Evolutionary conservation across 1,140 invertebrate genomes (phyloP), one percentile per base, ranked within the genome.

Genomic region (Trachelipus rathkii): DNA sequence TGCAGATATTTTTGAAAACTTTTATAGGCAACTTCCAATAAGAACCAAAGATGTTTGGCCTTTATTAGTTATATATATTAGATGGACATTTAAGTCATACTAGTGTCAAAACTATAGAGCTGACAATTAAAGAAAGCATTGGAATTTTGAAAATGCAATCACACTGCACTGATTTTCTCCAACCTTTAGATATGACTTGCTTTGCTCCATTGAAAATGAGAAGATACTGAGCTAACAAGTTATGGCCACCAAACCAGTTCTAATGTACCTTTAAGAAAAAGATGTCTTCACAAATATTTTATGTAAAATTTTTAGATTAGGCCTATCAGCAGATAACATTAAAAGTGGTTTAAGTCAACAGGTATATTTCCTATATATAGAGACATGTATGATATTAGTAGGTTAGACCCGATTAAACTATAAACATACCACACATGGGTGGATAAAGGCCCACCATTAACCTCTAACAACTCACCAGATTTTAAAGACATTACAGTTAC

Each of bases 11-110:
- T 78, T 75, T 43, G 33, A 75, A n/a, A 43, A 74, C 60, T 46
- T 71, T 71, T 76, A n/a, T 72, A 70, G 13, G 44, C 10, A 43
- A 23, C 70, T 70, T 44, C 33, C 66, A 23, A 7, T 8, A 45
- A 43, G 43, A 69, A 71, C 3, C 19, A 21, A 76, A 46, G 24
- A 44, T 5, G 15, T n/a, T 7, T 15, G 68, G 8, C 74, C 67
- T 7, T 44, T 69, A n/a, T 15, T 76, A 24, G 10, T 71, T n/a
- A 73, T n/a, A n/a, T n/a, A n/a, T 76, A n/a, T 43, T 43, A n/a
- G 74, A 76, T 73, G 74, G 66, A 9, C 66, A 76, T 46, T 11
- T 69, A 45, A 69, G 60, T 44, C 74, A 76, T 44, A 76, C 66
- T 11, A 73, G 13, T 11, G 15, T 76, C 11, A 15, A 43, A 13